A percentile compares a stretch with the other conserved stretches of the same genome.
phyloP scores from a whole-genome alignment of 2,888 invertebrate genomes.

The Lepidonotus clava region DNA sequence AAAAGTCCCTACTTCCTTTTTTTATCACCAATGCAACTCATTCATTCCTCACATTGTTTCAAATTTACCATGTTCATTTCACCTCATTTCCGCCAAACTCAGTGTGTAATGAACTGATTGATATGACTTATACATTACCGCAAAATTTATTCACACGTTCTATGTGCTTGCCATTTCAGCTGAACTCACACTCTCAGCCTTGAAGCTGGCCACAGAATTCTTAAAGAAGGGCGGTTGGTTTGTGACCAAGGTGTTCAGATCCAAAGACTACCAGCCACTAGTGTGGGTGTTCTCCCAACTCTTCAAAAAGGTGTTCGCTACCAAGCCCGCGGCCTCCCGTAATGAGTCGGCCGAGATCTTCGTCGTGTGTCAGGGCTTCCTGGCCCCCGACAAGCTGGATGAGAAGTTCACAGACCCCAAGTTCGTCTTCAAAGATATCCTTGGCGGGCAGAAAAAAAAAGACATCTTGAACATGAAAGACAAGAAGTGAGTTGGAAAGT shows the following conservation, averaged over 20 bases:
- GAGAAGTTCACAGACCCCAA: constrained; percentile 95
- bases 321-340: constrained; percentile 99
- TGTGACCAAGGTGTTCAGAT: constrained; percentile 98
- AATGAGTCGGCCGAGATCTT: constrained; percentile 99
- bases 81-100: too few species aligned
- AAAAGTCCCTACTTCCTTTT: too few species aligned
- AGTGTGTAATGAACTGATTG: too few species aligned
- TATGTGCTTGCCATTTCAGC: too few species aligned
- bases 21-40: too few species aligned
- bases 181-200: constrained; percentile 92
- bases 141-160: too few species aligned
- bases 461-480: background rate
- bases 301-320: constrained; percentile 95
- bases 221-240: constrained; percentile 96
- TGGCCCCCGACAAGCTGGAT: constrained; percentile 94
- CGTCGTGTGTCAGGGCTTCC: constrained; percentile 96
- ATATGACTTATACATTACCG: too few species aligned
- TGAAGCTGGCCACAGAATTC: constrained; percentile 95
- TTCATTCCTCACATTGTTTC: too few species aligned
- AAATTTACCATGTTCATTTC: too few species aligned
- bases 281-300: constrained; percentile 97
- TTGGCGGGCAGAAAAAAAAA: constrained; percentile 3
- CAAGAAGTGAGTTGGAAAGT: background rate
- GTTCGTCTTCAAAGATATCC: constrained; percentile 95
- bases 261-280: constrained; percentile 97